phyloP scores from a whole-genome alignment of 1,140 invertebrate species.

The Sitophilus oryzae region DNA sequence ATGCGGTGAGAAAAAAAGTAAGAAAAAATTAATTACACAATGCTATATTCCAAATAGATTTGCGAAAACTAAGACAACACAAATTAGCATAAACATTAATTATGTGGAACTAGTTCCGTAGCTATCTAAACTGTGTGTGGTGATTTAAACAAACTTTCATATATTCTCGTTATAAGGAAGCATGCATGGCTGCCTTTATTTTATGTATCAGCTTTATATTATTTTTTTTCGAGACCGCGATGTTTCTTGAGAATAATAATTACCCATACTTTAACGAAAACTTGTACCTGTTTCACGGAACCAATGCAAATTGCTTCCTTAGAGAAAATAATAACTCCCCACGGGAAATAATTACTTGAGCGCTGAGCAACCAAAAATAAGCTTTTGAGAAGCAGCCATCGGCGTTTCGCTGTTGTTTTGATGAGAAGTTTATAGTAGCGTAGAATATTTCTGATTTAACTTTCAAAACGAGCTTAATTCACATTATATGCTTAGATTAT shows the following conservation, averaged over 20 bases:
- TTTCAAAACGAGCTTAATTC: not conserved
- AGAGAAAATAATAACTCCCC: constrained; percentile 27
- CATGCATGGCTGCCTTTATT: no score
- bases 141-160: no score
- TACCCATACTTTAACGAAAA: constrained; percentile 21
- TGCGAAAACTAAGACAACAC: no score
- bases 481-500: not conserved
- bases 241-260: constrained; percentile 20
- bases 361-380: constrained; percentile 13
- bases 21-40: no score
- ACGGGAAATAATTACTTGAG: constrained; percentile 24
- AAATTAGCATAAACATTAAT: no score
- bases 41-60: no score
- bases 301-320: constrained; percentile 27
- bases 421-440: not conserved
- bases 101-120: no score
- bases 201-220: constrained; percentile 1
- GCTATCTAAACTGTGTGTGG: no score
- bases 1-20: no score
- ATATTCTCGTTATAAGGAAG: no score
- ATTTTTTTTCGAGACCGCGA: constrained; percentile 15
- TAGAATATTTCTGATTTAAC: not conserved
- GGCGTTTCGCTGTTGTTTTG: constrained; percentile 3
- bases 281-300: constrained; percentile 22
- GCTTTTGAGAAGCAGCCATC: constrained; percentile 12